These are phyloP conservation scores for Hemiscyllium ocellatum DNA, from an alignment of 2,113 vertebrate genomes.

Conservation along the genomic window DNA sequence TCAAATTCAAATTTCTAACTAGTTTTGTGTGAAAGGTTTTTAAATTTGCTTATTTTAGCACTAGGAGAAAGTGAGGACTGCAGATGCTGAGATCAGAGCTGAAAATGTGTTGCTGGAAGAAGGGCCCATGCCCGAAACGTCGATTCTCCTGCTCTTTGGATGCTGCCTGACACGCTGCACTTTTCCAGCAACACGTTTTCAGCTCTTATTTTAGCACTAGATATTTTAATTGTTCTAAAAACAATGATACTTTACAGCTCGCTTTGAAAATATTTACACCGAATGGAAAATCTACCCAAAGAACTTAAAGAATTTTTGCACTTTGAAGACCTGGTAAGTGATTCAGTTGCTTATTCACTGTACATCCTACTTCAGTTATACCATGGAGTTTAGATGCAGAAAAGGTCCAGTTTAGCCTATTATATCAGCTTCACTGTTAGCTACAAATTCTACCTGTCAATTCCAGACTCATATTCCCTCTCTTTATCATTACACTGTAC, in stretches of 20 bases:
- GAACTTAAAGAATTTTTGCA: constrained; percentile 50
- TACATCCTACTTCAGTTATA: neutral
- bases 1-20: neutral
- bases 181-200: too few relatives aligned
- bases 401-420: neutral
- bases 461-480: neutral
- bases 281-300: constrained; percentile 42
- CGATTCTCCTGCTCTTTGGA: too few relatives aligned
- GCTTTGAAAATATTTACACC: constrained; percentile 41
- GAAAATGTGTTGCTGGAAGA: too few relatives aligned
- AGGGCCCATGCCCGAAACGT: too few relatives aligned
- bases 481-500: neutral
- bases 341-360: neutral
- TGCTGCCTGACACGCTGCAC: too few relatives aligned
- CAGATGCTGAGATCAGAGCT: too few relatives aligned
- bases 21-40: neutral
- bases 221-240: neutral
- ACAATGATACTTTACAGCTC: neutral
- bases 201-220: neutral
- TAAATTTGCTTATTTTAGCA: neutral
- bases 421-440: neutral
- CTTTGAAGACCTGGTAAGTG: constrained; percentile 49
- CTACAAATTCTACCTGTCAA: neutral
- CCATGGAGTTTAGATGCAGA: neutral
- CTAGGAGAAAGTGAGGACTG: too few relatives aligned